Evolutionary conservation across 2,888 invertebrate genomes (phyloP), one percentile per base, ranked within the genome.

Genomic region (Eristalinus sepulchralis): DNA sequence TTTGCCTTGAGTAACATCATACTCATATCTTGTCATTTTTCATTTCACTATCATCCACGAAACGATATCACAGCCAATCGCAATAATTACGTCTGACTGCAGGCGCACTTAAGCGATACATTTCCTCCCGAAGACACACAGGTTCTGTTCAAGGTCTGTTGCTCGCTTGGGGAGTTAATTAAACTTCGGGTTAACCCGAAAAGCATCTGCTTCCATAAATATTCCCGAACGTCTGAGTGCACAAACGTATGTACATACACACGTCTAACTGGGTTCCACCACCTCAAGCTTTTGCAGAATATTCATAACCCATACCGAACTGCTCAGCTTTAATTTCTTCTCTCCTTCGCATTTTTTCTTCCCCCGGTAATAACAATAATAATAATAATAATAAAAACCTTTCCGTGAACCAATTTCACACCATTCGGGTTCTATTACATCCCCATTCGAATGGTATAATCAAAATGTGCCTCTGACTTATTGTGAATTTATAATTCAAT

Each of bases 401-500:
- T 83, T 73, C 78, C 64, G 73, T 77, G 78, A 86, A 86, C 83
- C 86, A 86, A 86, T 86, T 86, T 86, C 86, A 86, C 86, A 86
- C 86, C 86, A 86, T 83, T 86, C 86, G 78, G 78, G 83, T 86
- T 86, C 86, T 86, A 86, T 86, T 86, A 86, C 86, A 83, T 79
- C 73, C 78, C 86, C 78, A 83, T 86, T 78, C 83, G 86, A 75
- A 86, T 83, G 86, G 83, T 83, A 86, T 86, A 86, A 86, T 86
- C 86, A 86, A 86, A 86, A 86, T 86, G 86, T 86, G 86, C 78
- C 86, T 79, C 78, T 86, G 86, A 86, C 86, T 86, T 86, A 86
- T 86, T 86, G 86, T 86, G 86, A 86, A 86, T 86, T 86, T 86
- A 86, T 86, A 86, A 86, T 86, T 86, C 86, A 86, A 86, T 86